These are phyloP conservation scores for Mesocricetus auratus DNA, from an alignment of 2,113 vertebrate genomes.

Conservation along the genomic window DNA sequence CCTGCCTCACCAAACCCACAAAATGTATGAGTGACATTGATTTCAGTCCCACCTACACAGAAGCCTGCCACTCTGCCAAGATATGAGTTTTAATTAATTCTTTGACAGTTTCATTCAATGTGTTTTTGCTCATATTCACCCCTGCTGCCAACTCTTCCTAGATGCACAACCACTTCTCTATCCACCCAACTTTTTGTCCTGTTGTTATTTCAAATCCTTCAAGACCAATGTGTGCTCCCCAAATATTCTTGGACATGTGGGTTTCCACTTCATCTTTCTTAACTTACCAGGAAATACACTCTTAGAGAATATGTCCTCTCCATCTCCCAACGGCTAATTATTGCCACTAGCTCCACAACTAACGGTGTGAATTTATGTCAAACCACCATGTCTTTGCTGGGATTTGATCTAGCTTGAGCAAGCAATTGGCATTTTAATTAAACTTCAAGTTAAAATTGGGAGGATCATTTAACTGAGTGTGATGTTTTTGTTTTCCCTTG, in stretches of 20 bases:
- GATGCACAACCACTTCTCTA: neutral
- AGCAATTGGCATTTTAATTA: neutral
- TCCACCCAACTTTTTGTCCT: neutral
- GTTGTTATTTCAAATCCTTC: neutral
- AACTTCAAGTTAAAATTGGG: neutral
- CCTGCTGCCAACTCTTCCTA: neutral
- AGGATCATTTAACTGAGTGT: neutral
- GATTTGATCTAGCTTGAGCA: neutral
- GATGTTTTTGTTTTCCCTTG: neutral
- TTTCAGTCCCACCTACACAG: neutral
- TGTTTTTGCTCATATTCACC: neutral
- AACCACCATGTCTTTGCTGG: neutral
- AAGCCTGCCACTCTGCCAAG: neutral
- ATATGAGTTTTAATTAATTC: neutral
- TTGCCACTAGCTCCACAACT: neutral
- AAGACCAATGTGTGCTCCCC: neutral
- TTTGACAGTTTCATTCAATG: neutral
- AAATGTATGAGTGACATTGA: accelerated
- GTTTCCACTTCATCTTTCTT: neutral
- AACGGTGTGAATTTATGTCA: neutral
- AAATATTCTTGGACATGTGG: neutral
- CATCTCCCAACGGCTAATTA: neutral
- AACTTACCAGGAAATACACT: neutral
- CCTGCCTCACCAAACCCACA: accelerated
- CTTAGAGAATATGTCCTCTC: neutral